Base-by-base conservation (phyloP, 2,888 invertebrate genomes). In the Limenitis arthemis region DNA sequence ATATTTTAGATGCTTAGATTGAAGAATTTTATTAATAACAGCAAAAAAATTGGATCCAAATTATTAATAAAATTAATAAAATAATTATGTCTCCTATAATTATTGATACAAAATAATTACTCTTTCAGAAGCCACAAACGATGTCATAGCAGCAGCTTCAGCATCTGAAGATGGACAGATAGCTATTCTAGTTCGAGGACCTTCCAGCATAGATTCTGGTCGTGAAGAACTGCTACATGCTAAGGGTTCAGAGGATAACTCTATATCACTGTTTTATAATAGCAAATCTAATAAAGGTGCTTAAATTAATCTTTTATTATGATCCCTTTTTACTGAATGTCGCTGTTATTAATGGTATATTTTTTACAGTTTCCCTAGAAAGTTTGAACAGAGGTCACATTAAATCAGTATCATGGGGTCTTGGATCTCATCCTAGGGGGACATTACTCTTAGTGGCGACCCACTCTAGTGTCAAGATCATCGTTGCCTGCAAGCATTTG, bases 401-500 rank as follows among this genome's bases (percentile, higher is more conserved):
- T 5, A 86, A 88, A 53, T 82, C 88, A 8, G 89, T 91, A 51
- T 90, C 91, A 53, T 89, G 92, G 75, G 84, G 87, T 6, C 83
- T 92, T 28, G 89, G 89, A 31, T 79, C 86, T 8, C 71, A 90
- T 43, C 77, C 87, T 43, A 86, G 87, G 20, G 82, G 86, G 1
- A 82, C 87, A 5, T 71, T 89, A 0, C 79, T 91, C 5, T 79
- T 89, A 49, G 89, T 89, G 8, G 75, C 91, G 56, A 88, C 89
- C 0, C 83, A 88, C 1, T 88, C 88, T 4, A 87, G 87, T 58
- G 88, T 92, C 20, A 89, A 89, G 60, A 74, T 94, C 31, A 89
- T 89, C 62, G 85, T 90, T 5, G 91, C 92, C 62, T 93, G 93
- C 67, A 81, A 84, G 30, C 80, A 88, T 1, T 87, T 91, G 54